These are phyloP conservation scores for Mesoclemmys tuberculata DNA, from an alignment of 2,113 vertebrate species.

Conservation along the genomic window DNA sequence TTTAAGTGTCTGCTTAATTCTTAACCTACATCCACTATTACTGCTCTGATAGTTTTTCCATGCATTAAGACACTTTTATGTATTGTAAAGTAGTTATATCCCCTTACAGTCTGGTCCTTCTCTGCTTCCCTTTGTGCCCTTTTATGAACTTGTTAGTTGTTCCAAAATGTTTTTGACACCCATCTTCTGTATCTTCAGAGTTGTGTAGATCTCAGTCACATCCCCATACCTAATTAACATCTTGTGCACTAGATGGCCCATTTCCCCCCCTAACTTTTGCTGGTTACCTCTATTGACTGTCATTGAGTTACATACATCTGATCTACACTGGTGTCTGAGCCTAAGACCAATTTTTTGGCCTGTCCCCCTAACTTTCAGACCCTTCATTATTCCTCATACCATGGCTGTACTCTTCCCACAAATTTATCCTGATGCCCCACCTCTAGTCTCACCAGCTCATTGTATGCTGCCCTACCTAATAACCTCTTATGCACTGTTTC, in stretches of 20 bases:
- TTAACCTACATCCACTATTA: neutral
- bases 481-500: neutral
- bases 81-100: neutral
- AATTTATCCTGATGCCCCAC: neutral
- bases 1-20: neutral
- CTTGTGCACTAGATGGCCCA: neutral
- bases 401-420: neutral
- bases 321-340: neutral
- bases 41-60: neutral
- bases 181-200: neutral
- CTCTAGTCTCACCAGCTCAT: neutral
- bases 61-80: neutral
- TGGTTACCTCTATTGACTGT: neutral
- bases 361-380: neutral
- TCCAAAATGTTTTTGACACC: neutral
- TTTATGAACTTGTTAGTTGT: neutral
- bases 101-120: neutral
- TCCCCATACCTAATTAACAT: neutral
- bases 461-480: fast-evolving
- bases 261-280: neutral
- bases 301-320: neutral
- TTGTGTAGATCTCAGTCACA: neutral
- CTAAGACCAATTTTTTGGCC: neutral
- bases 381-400: neutral
- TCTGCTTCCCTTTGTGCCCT: neutral